These are phyloP conservation scores for Knipowitschia caucasica DNA, from an alignment of 2,797 vertebrate genomes.

Conservation along the genomic window DNA sequence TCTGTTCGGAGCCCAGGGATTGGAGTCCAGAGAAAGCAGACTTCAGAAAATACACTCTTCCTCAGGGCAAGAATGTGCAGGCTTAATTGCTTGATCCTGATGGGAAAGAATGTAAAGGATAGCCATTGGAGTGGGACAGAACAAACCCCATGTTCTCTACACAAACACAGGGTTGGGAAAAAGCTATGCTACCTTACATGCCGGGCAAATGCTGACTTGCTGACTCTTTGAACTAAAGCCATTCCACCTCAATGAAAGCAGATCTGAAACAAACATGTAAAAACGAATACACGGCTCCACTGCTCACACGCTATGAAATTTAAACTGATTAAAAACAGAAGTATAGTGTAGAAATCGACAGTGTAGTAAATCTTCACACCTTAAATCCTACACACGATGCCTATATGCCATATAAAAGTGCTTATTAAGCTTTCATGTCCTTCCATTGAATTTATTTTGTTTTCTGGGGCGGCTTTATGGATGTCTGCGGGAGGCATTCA, in stretches of 20 bases:
- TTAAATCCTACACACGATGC: constrained; percentile 33
- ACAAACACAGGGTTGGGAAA: not conserved
- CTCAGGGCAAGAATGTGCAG: constrained; percentile 34
- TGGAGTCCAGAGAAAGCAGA: constrained; percentile 15
- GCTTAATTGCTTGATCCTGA: constrained; percentile 21
- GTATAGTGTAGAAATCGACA: not conserved
- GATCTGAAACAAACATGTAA: not conserved
- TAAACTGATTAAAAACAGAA: not conserved
- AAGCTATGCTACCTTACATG: not conserved
- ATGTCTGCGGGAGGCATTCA: constrained; percentile 66
- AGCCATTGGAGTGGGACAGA: not conserved
- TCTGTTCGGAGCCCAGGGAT: constrained; percentile 21
- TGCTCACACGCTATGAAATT: not conserved
- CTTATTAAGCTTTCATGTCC: constrained; percentile 48
- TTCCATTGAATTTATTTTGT: constrained; percentile 58
- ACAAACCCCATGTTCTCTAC: not conserved
- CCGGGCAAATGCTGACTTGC: too few species aligned
- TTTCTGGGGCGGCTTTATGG: constrained; percentile 54
- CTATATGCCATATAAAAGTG: constrained; percentile 55
- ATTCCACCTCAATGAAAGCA: not conserved
- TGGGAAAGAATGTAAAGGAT: constrained; percentile 26
- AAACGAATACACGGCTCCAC: not conserved
- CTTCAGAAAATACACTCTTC: constrained; percentile 6
- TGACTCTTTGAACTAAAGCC: not conserved
- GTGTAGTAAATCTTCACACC: constrained; percentile 6